phyloP scores from a whole-genome alignment of 2,888 invertebrate species.

The Ophion costatus region DNA sequence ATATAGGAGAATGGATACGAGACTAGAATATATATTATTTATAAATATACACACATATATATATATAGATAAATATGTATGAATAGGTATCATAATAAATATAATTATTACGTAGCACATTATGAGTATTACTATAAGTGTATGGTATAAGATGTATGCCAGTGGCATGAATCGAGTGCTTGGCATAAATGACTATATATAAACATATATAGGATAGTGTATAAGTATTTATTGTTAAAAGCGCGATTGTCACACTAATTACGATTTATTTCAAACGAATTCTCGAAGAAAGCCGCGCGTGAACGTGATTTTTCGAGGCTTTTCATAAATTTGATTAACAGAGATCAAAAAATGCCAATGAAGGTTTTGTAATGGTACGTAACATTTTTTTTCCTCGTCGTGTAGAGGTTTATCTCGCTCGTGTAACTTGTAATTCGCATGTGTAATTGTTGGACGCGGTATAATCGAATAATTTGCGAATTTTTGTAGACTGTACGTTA shows the following conservation, averaged over 20 bases:
- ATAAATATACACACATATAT: slow-evolving; percentile 9
- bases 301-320: slow-evolving; percentile 19
- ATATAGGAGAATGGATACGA: slow-evolving; percentile 51
- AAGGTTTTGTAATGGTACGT: slow-evolving; percentile 1
- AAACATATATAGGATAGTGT: slow-evolving; percentile 19
- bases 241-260: slow-evolving; percentile 21
- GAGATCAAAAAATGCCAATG: slow-evolving; percentile 10
- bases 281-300: not conserved
- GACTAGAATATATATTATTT: slow-evolving; percentile 43
- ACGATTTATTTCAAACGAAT: slow-evolving; percentile 7
- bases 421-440: not conserved
- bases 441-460: slow-evolving; percentile 38
- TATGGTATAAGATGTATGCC: slow-evolving; percentile 34
- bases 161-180: slow-evolving; percentile 41
- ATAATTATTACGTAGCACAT: slow-evolving; percentile 17
- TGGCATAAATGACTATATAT: slow-evolving; percentile 47
- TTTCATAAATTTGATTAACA: not conserved
- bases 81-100: not conserved
- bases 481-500: slow-evolving; percentile 66
- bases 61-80: slow-evolving; percentile 26
- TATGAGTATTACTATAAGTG: slow-evolving; percentile 40
- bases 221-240: slow-evolving; percentile 34
- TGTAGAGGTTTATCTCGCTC: not conserved
- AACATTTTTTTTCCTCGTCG: not conserved
- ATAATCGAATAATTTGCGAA: slow-evolving; percentile 47